Percentiles rank a stretch among this genome's conserved stretches.
Evolutionary conservation across 1,140 invertebrate genomes (phyloP).

Genomic region (Oscheius sp.): DNA sequence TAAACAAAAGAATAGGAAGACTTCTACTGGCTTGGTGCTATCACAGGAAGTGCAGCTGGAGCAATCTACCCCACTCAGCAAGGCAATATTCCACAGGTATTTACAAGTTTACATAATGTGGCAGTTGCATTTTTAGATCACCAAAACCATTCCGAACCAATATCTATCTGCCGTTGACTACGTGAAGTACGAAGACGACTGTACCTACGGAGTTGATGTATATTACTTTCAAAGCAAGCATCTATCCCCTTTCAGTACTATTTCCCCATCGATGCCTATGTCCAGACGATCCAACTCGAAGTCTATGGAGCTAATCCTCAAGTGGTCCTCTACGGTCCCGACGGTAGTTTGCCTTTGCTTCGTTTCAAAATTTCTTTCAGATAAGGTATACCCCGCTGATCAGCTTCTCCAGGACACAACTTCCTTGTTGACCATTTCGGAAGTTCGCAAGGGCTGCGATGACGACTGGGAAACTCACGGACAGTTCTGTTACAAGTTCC

Average conservation of each 20-base stretch:
- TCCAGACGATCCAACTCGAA: conserved; percentile 34
- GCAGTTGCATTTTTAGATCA: background rate
- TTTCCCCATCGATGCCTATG: conserved; percentile 39
- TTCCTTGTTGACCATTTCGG: too few species aligned
- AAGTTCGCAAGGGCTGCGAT: conserved; percentile 32
- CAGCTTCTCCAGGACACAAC: too few species aligned
- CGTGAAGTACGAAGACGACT: background rate
- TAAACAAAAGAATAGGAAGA: background rate
- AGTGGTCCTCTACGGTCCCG: background rate
- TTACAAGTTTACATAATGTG: too few species aligned
- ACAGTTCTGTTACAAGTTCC: conserved; percentile 16
- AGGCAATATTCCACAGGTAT: background rate
- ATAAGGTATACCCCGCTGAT: too few species aligned
- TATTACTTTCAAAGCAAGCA: background rate
- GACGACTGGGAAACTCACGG: conserved; percentile 18
- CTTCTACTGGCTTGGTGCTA: conserved; percentile 19
- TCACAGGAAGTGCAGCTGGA: conserved; percentile 10
- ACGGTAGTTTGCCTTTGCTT: too few species aligned
- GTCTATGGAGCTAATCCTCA: conserved; percentile 9
- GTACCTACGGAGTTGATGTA: background rate
- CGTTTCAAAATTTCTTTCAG: too few species aligned
- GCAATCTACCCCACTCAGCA: background rate
- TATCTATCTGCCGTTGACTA: conserved; percentile 22
- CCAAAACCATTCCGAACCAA: conserved; percentile 27
- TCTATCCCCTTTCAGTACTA: conserved; percentile 6